phyloP scores from a whole-genome alignment of 2,797 vertebrate genomes.

The Chlorospingus flavigularis region DNA sequence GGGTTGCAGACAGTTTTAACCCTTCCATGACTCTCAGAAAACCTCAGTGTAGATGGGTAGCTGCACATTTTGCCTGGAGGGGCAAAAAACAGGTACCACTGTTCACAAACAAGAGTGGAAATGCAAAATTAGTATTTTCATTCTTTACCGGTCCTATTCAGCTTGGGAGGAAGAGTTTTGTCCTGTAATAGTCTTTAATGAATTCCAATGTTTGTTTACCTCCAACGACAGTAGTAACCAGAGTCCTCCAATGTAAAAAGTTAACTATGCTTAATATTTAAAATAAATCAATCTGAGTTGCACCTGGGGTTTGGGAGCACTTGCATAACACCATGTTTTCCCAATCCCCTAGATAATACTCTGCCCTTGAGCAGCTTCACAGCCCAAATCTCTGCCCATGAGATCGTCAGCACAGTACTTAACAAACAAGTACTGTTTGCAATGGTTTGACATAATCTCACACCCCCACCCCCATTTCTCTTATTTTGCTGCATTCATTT shows the following conservation, averaged over 20 bases:
- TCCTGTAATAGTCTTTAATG: neutral
- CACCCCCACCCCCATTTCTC: neutral
- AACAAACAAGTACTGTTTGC: neutral
- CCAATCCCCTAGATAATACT: neutral
- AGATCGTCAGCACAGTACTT: neutral
- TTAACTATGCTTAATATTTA: neutral
- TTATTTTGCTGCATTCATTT: neutral
- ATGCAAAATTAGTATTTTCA: neutral
- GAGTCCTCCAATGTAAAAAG: neutral
- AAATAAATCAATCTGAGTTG: neutral
- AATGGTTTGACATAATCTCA: neutral
- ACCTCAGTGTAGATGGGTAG: neutral
- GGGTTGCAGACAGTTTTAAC: neutral
- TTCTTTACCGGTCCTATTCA: neutral
- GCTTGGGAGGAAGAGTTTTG: neutral
- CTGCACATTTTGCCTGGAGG: neutral
- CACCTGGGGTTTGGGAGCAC: neutral
- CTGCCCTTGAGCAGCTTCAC: neutral
- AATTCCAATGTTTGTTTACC: neutral
- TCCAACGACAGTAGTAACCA: neutral
- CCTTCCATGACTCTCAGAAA: neutral
- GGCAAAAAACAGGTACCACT: neutral
- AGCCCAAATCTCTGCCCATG: neutral
- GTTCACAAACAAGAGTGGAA: neutral
- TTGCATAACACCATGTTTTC: neutral